These are phyloP conservation scores for Parazoanthus darwini DNA, from an alignment of 92 coral and sea anemone genomes.

Conservation along the genomic window DNA sequence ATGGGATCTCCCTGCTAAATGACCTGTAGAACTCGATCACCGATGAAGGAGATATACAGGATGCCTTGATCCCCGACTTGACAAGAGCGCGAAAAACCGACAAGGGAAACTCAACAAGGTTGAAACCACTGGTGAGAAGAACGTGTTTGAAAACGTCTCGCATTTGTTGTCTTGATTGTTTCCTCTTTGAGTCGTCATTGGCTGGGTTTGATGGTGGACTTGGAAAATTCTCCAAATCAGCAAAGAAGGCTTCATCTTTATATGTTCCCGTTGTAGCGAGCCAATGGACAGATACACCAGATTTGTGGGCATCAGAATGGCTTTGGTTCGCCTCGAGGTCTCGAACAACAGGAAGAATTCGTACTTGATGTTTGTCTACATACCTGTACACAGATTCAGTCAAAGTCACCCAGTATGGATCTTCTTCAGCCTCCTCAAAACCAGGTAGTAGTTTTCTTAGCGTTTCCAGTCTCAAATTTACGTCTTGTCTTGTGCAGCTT, in stretches of 20 bases:
- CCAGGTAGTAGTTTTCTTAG: conserved; percentile 37
- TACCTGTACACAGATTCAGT: conserved; percentile 41
- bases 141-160: conserved; percentile 33
- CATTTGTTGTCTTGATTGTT: not conserved
- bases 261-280: conserved; percentile 52
- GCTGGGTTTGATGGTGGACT: not conserved
- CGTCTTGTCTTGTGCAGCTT: conserved; percentile 3
- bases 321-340: no score
- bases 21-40: conserved; percentile 61
- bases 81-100: conserved; percentile 33
- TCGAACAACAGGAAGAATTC: conserved; percentile 71
- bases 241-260: conserved; percentile 43
- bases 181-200: not conserved
- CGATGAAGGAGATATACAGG: conserved; percentile 35
- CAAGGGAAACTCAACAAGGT: conserved; percentile 60
- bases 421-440: not conserved
- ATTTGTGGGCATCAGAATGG: not conserved
- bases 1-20: conserved; percentile 4
- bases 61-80: conserved; percentile 42
- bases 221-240: conserved; percentile 13
- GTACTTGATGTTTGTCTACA: conserved; percentile 35
- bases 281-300: conserved; percentile 27
- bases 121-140: conserved; percentile 65
- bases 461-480: not conserved
- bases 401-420: conserved; percentile 29